Evolutionary conservation across 2,888 invertebrate species (phyloP), one percentile per base, ranked within the genome.

Genomic region (Athalia cordata): DNA sequence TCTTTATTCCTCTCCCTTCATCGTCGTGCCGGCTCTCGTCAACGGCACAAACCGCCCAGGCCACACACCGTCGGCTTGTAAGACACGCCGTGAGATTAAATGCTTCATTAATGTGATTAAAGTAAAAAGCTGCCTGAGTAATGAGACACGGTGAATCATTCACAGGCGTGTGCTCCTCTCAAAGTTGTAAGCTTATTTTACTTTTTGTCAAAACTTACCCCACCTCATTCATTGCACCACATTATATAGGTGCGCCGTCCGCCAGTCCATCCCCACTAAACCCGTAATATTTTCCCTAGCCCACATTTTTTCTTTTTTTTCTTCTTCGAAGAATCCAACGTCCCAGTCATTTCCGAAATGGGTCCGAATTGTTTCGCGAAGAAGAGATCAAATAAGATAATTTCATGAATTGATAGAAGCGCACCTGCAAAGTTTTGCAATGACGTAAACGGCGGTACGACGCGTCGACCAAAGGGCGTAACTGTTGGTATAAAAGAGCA

Each of bases 51-150:
- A 83, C 80, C 79, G 84, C 85, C 86, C 83, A 83, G 89, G 87
- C 88, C 89, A 90, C 89, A 89, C 89, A 89, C 85, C 86, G 87
- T 82, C 86, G 86, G 87, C 88, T 88, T 88, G 89, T 89, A 89
- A 90, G 89, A 89, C 89, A 89, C 86, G 89, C 88, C 85, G 89
- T 80, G 88, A 89, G 89, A 89, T 89, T 89, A 89, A 90, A 89
- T 88, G 89, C 89, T 89, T 89, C 90, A 89, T 89, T 89, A 89
- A 90, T 89, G 89, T 89, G 89, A 89, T 90, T 89, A 89, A 89
- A 89, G 89, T 87, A 89, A 89, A 89, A 90, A 89, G 88, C 88
- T 87, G 88, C 82, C 84, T 88, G 89, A 89, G 87, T 89, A 90
- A 90, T 88, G 89, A 89, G 87, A 81, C 81, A 77, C 84, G 85